Base-by-base conservation (phyloP, 1,140 invertebrate species). In the Palaemon carinicauda region DNA sequence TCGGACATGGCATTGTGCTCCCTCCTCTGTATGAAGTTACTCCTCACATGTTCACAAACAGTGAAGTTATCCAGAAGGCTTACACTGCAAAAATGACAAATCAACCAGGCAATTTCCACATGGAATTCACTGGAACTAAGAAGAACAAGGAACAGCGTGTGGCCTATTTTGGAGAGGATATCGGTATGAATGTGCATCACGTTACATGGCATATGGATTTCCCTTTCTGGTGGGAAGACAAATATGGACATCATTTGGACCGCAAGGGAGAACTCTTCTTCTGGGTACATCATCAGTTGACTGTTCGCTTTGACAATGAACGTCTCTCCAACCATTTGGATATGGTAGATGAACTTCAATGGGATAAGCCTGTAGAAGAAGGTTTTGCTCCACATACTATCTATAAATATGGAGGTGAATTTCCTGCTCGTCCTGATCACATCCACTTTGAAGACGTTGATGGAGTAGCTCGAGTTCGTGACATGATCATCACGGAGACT, bases 131-230 rank as follows among this genome's bases (percentile, higher is more conserved):
- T 24, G 89, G 89, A 24, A 89, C 82, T n/a, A 87, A 86, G 50
- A 87, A 80, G 78, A 90, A 89, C 71, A 89, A 89, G 29, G 93
- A 93, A 85, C 91, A 91, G 88, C 91, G 93, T 50, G 89, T 95
- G 29, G 92, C 93, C 85, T 95, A 82, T 31, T 95, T 94, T 90
- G 93, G 93, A 31, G 94, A 95, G 91, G 94, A 95, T 89, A 92
- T 95, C 88, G 94, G 93, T 84, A 91, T 96, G 19, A 95, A 95
- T 90, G 90, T 93, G 1, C 94, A 94, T 89, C 95, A 97, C 90
- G 93, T 92, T 90, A 92, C 87, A 31, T 92, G 92, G 91, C 92
- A 93, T 88, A 80, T 92, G 31, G 91, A 93, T 53, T 92, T 91
- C 77, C 93, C 93, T 92, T 91, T 91, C 81, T 94, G 93, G 92